Evolutionary conservation across 2,888 invertebrate genomes (phyloP), one percentile per base, ranked within the genome.

Genomic region (Tinea semifulvella): DNA sequence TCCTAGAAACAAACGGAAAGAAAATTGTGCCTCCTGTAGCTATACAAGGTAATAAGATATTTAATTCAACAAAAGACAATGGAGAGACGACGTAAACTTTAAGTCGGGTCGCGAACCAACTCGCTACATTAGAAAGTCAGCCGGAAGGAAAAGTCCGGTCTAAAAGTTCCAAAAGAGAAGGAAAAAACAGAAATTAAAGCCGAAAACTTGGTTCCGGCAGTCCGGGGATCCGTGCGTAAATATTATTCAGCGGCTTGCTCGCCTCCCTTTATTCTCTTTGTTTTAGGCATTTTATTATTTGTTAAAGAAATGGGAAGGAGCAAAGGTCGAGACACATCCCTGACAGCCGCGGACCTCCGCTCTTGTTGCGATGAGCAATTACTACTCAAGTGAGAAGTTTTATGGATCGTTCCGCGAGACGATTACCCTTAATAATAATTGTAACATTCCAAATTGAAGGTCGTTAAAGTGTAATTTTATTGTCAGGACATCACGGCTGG

Each of bases 171-270:
- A 22, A 40, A 40, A 40, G 19, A 40, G 40, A 22, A 19, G 40
- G 40, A 39, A 43, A 46, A 43, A 46, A 43, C 43, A 56, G 64
- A 70, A 76, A 70, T 71, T 66, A 63, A 63, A 69, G 63, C 60
- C 63, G 59, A 63, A 64, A 64, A 65, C 65, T 64, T 62, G 65
- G 61, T 71, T 74, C 76, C 75, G 68, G 56, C 57, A 20, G 61
- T 61, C 55, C 59, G 63, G 56, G 61, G 60, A 59, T 55, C 56
- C 55, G 55, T 53, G 61, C 64, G 68, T 68, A 69, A 75, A 77
- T 70, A 75, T 74, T 73, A 77, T 75, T 69, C 69, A 62, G 66
- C 18, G 63, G 58, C 60, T 68, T 63, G 65, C 67, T 68, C 10
- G n/a, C 14, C 13, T 43, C 31, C 20, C 31, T 68, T 71, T 67